Base-by-base conservation (phyloP, 2,113 vertebrate genomes). In the Podarcis cretensis region DNA sequence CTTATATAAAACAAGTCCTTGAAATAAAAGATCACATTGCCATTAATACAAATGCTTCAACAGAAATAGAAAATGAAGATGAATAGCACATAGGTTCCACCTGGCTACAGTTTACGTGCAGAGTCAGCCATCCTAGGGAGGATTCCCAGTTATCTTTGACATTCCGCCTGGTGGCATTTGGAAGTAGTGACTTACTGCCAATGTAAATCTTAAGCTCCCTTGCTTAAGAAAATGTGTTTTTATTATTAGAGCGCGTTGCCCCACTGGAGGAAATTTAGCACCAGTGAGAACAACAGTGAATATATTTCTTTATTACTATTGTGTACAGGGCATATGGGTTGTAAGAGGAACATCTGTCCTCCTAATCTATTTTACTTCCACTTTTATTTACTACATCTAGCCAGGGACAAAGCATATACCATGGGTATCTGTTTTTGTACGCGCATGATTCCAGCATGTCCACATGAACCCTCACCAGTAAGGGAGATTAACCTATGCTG, bases 281-380 rank as follows among this genome's bases (percentile, higher is more conserved):
- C 90, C 84, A 1, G 37, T 1, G 91, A 92, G 94, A 94, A 93
- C 81, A 92, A 81, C 94, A 90, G 89, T 32, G 88, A 90, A 87
- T 92, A 89, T 96, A 95, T 94, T 93, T 96, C 94, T 95, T 95
- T 94, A 96, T 95, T 94, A 95, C 91, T 93, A 92, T 93, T 92
- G 94, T 92, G 91, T 93, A 95, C 88, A 89, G 87, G 92, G 80
- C 94, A 93, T 92, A 91, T 80, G 82, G 91, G 85, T 94, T 93
- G 90, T 92, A 93, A 93, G 94, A 95, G 89, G 86, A 96, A 95
- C 95, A 96, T 95, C 95, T 96, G 94, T 94, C 94, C 93, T 95
- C 87, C 86, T 95, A 93, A 95, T 95, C 87, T 32, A 88, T 94
- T 89, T 89, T 88, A 76, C 83, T 84, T 81, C 94, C 92, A 95